Conservation (phyloP, 1,140 invertebrate species). For the Eupristina koningsbergeri region DNA sequence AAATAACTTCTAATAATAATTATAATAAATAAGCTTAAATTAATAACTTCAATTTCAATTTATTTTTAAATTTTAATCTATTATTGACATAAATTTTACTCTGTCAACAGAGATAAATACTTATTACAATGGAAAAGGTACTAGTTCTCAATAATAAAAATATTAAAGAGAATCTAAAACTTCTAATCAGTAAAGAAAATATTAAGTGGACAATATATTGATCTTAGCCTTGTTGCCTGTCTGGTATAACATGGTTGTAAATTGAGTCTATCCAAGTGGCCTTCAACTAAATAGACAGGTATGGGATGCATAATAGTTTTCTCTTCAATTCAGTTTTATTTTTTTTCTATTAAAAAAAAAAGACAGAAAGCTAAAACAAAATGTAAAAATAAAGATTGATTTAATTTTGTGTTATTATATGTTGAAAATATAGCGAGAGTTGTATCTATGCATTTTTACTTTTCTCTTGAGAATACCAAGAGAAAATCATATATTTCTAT, state of each 20-base stretch:
- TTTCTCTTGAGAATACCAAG: not conserved
- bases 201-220: constrained; percentile 41
- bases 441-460: not conserved
- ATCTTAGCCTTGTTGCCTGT: constrained; percentile 31
- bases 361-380: not conserved
- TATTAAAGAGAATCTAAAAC: constrained; percentile 23
- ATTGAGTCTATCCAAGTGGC: constrained; percentile 48
- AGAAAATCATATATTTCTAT: constrained; percentile 29
- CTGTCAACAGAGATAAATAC: not conserved
- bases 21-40: not conserved
- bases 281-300: constrained; percentile 40
- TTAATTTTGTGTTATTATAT: constrained; percentile 17
- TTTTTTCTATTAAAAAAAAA: constrained; percentile 7
- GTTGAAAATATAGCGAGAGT: not conserved
- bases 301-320: constrained; percentile 19
- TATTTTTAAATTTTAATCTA: too few relatives aligned
- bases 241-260: constrained; percentile 33
- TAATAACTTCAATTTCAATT: not conserved
- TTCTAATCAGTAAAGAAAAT: constrained; percentile 34
- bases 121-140: too few relatives aligned
- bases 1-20: not conserved
- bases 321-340: constrained; percentile 12
- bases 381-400: constrained; percentile 9
- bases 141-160: not conserved
- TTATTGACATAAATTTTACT: too few relatives aligned